Base-by-base conservation (phyloP, 2,113 vertebrate genomes). In the Pachycephala philippinensis region DNA sequence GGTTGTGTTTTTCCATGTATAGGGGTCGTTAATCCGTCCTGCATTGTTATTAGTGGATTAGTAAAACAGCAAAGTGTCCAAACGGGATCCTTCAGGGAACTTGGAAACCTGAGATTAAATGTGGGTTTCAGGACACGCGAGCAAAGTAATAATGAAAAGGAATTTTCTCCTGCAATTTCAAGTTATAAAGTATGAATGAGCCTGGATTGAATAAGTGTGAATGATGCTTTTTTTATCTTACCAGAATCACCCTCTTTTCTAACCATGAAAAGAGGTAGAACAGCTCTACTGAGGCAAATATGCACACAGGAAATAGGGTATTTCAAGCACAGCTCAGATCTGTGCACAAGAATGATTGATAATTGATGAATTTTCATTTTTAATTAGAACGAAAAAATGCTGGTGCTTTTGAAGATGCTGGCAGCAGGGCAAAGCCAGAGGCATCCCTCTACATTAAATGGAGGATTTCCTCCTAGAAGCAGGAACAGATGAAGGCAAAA, bases 401-500 rank as follows among this genome's bases (percentile, higher is more conserved):
- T 39, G 71, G 31, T 80, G 40, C 8, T 84, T 96, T 65, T 86
- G 79, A 86, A 86, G 76, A 80, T 0, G 3, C 8, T 52, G 53
- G 31, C n/a, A 84, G 19, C 13, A 61, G 15, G 45, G 57, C 49
- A 92, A 88, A 72, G 83, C 93, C 89, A 90, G 76, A 61, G 80
- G 89, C 89, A 84, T 69, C n/a, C 53, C 47, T 72, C 28, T 57
- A 24, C n/a, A 72, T 72, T 80, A 88, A 90, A 56, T 44, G 40
- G 49, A 56, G 11, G 12, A 65, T 95, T 95, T 93, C 75, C 53
- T 89, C 22, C 63, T 83, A 59, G 57, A 95, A 95, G 71, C 28
- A 84, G 49, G 40, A 95, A 72, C 37, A 49, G 22, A 11, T 0
- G 2, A 88, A 65, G 61, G 40, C 71, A 79, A 64, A 83, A 27